phyloP scores from a whole-genome alignment of 2,888 invertebrate genomes.

The Drosophila mulleri region DNA sequence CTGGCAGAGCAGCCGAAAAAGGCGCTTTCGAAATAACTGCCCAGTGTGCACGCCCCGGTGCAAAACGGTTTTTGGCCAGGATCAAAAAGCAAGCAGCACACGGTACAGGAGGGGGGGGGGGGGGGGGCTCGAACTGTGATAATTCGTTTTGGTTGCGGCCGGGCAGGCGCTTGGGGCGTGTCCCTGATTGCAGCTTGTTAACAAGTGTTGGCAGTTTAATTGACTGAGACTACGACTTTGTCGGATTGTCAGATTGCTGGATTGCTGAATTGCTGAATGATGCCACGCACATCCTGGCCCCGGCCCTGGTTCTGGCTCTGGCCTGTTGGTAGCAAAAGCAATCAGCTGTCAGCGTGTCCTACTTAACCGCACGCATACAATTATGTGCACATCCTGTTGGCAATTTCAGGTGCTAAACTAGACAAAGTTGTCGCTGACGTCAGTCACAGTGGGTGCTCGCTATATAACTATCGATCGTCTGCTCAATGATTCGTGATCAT shows the following conservation, averaged over 20 bases:
- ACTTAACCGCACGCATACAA: slow-evolving; percentile 59
- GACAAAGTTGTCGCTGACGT: slow-evolving; percentile 43
- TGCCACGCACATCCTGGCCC: slow-evolving; percentile 58
- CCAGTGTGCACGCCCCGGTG: slow-evolving; percentile 52
- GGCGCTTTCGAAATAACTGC: slow-evolving; percentile 70
- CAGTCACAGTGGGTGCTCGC: slow-evolving; percentile 45
- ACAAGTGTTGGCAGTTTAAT: slow-evolving; percentile 84
- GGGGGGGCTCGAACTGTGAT: slow-evolving; percentile 44
- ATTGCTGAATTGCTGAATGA: not conserved
- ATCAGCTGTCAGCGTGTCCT: slow-evolving; percentile 76
- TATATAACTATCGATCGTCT: slow-evolving; percentile 33
- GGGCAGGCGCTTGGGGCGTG: slow-evolving; percentile 77
- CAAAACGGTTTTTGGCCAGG: slow-evolving; percentile 19
- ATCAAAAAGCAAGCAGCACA: slow-evolving; percentile 9
- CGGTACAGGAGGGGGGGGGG: not conserved
- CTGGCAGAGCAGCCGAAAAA: slow-evolving; percentile 44
- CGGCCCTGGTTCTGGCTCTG: not conserved
- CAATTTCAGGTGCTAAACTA: slow-evolving; percentile 37
- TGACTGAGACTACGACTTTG: slow-evolving; percentile 60
- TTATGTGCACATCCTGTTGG: slow-evolving; percentile 52
- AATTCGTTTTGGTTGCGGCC: slow-evolving; percentile 63
- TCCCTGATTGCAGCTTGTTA: slow-evolving; percentile 82
- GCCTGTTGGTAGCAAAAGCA: slow-evolving; percentile 29
- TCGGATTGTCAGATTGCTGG: slow-evolving; percentile 12
- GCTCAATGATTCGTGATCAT: slow-evolving; percentile 37